Conservation (phyloP, 1,140 invertebrate genomes). For the Drusus annulatus region DNA sequence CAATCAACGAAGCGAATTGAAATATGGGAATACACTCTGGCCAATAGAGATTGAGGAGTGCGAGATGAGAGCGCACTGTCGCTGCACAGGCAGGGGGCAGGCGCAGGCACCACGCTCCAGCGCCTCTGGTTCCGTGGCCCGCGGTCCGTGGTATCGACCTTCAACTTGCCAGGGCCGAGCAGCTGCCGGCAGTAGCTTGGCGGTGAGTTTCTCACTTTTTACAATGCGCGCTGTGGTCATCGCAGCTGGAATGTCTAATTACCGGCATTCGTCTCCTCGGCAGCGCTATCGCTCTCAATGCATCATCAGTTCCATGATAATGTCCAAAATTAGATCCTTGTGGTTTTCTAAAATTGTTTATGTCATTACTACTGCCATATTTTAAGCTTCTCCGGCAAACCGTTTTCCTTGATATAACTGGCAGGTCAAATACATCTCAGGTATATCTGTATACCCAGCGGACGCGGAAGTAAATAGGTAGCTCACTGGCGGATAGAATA, state of each 20-base stretch:
- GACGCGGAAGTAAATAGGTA: too few relatives aligned
- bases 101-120: not conserved
- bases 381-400: too few relatives aligned
- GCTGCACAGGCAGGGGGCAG: not conserved
- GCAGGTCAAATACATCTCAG: too few relatives aligned
- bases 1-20: too few relatives aligned
- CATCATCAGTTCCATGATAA: slow-evolving; percentile 7
- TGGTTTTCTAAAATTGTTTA: slow-evolving; percentile 6
- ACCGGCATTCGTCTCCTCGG: slow-evolving; percentile 14
- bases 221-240: slow-evolving; percentile 29
- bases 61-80: not conserved
- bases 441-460: too few relatives aligned
- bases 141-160: slow-evolving; percentile 33
- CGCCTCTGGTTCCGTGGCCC: not conserved
- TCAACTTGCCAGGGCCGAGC: slow-evolving; percentile 38
- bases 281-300: slow-evolving; percentile 24
- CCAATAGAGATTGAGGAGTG: not conserved
- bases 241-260: slow-evolving; percentile 17
- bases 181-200: slow-evolving; percentile 11
- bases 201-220: slow-evolving; percentile 34
- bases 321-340: slow-evolving; percentile 4
- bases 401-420: too few relatives aligned
- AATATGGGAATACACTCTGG: too few relatives aligned
- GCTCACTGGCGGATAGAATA: too few relatives aligned
- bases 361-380: not conserved